phyloP scores from a whole-genome alignment of 2,113 vertebrate species.

The Canis aureus region DNA sequence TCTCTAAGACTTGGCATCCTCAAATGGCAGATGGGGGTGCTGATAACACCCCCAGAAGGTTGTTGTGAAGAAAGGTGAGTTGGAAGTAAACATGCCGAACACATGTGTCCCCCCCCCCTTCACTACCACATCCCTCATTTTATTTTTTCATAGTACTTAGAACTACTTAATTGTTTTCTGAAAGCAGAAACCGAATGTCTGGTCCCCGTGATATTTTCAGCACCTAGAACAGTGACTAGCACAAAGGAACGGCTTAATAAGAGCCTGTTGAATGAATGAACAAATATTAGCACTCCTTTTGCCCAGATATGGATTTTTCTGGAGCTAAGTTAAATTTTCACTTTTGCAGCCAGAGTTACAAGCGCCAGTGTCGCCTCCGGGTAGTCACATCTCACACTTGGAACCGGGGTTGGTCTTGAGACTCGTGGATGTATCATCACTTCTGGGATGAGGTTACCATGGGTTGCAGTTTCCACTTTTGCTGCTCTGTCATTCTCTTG shows the following conservation, averaged over 20 bases:
- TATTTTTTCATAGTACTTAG: background rate
- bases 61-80: background rate
- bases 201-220: slow-evolving; percentile 2
- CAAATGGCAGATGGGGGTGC: too few species aligned
- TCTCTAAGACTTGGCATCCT: background rate
- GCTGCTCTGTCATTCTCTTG: background rate
- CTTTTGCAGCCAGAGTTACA: background rate
- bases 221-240: slow-evolving; percentile 58
- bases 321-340: background rate
- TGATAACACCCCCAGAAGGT: background rate
- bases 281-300: background rate
- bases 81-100: background rate
- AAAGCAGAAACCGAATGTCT: background rate
- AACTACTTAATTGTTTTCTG: background rate
- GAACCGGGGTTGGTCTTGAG: background rate
- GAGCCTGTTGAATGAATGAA: background rate
- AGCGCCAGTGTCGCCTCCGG: background rate
- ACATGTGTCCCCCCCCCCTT: too few species aligned
- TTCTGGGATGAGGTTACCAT: background rate
- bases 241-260: slow-evolving; percentile 24
- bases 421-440: background rate
- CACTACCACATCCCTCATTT: background rate
- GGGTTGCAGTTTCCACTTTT: background rate
- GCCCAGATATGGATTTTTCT: slow-evolving; percentile 29
- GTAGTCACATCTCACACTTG: background rate